phyloP scores from a whole-genome alignment of 2,888 invertebrate genomes.

The Colletes collaris region DNA sequence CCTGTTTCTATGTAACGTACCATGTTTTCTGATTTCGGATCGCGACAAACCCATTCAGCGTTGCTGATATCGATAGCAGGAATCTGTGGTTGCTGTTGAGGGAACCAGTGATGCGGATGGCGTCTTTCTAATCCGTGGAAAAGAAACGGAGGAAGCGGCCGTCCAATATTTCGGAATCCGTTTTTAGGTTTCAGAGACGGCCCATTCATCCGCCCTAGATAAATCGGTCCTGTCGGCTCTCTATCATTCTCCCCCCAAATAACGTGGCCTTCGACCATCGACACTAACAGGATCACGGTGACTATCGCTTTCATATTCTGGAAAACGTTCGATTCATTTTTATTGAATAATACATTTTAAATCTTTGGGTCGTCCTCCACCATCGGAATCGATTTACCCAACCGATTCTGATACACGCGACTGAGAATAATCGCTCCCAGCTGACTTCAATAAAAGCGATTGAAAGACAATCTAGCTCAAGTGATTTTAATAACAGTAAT shows the following conservation, averaged over 20 bases:
- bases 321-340: neutral
- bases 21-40: constrained; percentile 61
- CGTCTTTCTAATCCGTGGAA: neutral
- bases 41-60: constrained; percentile 70
- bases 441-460: too few species aligned
- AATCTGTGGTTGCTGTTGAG: neutral
- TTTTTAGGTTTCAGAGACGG: neutral
- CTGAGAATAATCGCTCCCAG: too few species aligned
- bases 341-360: too few species aligned
- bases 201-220: neutral
- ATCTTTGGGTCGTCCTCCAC: too few species aligned
- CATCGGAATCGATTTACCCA: too few species aligned
- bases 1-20: constrained; percentile 43
- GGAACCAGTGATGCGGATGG: neutral
- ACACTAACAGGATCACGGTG: constrained; percentile 10
- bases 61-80: neutral
- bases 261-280: neutral
- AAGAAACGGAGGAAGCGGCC: neutral
- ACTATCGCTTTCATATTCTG: constrained; percentile 29
- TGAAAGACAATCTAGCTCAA: too few species aligned
- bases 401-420: too few species aligned
- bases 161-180: neutral
- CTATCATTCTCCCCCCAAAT: neutral
- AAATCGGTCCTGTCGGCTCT: neutral
- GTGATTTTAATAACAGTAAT: too few species aligned